Evolutionary conservation across 2,797 vertebrate genomes (phyloP).

Genomic region (Taeniopygia guttata): DNA sequence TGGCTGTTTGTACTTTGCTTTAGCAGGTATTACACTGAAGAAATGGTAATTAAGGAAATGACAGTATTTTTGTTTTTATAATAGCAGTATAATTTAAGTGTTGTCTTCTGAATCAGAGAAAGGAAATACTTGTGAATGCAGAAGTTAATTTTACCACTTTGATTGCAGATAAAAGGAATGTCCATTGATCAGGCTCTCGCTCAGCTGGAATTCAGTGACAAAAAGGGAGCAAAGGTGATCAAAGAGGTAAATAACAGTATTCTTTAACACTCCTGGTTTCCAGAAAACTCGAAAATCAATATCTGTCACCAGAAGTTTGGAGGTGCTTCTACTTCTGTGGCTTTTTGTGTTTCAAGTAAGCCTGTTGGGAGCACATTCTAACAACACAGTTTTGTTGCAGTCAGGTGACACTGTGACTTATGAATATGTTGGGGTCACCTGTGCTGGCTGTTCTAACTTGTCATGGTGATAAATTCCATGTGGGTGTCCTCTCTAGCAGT

Average conservation of each 20-base stretch:
- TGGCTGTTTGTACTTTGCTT: not conserved
- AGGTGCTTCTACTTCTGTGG: not conserved
- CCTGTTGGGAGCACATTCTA: not conserved
- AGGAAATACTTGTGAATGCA: not conserved
- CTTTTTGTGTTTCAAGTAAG: not conserved
- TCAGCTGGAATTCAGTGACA: constrained; percentile 93
- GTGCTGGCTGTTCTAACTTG: not conserved
- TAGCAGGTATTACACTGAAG: not conserved
- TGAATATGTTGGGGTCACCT: not conserved
- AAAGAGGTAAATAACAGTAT: constrained; percentile 82
- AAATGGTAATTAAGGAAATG: not conserved
- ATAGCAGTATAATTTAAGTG: not conserved
- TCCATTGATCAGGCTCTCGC: constrained; percentile 90
- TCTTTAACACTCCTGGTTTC: not conserved
- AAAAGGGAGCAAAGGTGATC: constrained; percentile 94
- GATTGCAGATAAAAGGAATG: constrained; percentile 87
- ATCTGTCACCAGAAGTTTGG: not conserved
- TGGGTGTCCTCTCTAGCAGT: not conserved
- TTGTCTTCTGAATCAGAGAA: not conserved
- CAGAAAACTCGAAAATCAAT: not conserved
- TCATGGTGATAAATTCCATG: not conserved
- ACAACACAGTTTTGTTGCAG: not conserved
- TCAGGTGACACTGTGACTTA: not conserved
- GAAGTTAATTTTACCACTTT: not conserved
- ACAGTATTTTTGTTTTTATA: not conserved